phyloP scores from a whole-genome alignment of 2,888 invertebrate genomes.

The Morpho achilles region DNA sequence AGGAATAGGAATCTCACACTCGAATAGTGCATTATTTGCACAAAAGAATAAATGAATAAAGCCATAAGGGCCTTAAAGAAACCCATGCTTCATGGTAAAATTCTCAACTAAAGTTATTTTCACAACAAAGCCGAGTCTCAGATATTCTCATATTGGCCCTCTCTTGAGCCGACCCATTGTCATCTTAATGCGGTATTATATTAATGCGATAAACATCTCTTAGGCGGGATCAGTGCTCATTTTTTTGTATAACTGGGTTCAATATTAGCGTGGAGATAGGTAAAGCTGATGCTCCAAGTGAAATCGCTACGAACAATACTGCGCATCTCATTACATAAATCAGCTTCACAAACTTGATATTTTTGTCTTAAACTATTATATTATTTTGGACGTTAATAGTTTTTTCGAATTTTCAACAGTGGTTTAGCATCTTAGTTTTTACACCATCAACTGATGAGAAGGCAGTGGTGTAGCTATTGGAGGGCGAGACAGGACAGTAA shows the following conservation, averaged over 20 bases:
- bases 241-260: constrained; percentile 61
- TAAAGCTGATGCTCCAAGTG: constrained; percentile 29
- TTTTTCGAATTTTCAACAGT: too few species aligned
- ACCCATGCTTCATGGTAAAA: constrained; percentile 43
- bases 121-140: constrained; percentile 73
- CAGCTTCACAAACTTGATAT: too few species aligned
- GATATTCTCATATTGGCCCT: constrained; percentile 76
- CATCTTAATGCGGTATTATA: constrained; percentile 77
- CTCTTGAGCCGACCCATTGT: constrained; percentile 75
- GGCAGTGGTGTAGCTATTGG: too few species aligned
- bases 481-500: too few species aligned
- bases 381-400: too few species aligned
- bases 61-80: constrained; percentile 65
- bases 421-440: too few species aligned
- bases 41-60: constrained; percentile 61
- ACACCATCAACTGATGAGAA: too few species aligned
- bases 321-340: too few species aligned
- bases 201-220: constrained; percentile 78
- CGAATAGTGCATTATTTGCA: constrained; percentile 60
- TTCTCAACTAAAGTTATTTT: constrained; percentile 75
- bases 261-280: constrained; percentile 58
- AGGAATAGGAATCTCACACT: constrained; percentile 28
- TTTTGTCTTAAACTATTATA: too few species aligned
- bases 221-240: constrained; percentile 55
- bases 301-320: too few species aligned